phyloP scores from a whole-genome alignment of 2,888 invertebrate genomes.

The Phyllotreta striolata region DNA sequence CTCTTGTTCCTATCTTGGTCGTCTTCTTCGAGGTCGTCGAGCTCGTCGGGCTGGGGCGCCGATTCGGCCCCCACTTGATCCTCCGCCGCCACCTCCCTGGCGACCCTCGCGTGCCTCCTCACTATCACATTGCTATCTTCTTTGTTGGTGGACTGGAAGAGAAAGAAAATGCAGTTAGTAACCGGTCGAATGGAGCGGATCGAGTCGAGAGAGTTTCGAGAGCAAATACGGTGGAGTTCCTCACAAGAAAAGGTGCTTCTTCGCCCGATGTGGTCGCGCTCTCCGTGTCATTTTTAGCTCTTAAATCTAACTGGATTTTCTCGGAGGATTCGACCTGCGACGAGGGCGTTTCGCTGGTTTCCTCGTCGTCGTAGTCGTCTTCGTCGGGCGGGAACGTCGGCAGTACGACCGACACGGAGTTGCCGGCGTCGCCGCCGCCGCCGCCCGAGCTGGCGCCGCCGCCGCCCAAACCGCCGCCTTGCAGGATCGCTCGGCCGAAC shows the following conservation, averaged over 20 bases:
- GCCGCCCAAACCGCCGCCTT: constrained; percentile 66
- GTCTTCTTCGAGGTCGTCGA: constrained; percentile 73
- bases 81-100: constrained; percentile 50
- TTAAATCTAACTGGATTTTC: constrained; percentile 2
- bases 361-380: constrained; percentile 68
- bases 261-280: neutral
- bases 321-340: neutral
- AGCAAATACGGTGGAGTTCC: no score
- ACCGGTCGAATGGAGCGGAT: no score
- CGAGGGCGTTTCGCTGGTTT: constrained; percentile 45
- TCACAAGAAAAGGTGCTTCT: constrained; percentile 26
- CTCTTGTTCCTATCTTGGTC: constrained; percentile 86
- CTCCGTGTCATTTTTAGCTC: neutral
- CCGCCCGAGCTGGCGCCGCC: constrained; percentile 55
- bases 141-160: constrained; percentile 53
- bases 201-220: no score
- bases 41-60: constrained; percentile 73
- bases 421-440: constrained; percentile 64
- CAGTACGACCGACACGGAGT: constrained; percentile 69
- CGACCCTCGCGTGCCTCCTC: constrained; percentile 55
- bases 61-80: constrained; percentile 59
- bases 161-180: constrained; percentile 36
- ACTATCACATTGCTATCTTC: constrained; percentile 50
- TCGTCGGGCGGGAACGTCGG: constrained; percentile 75
- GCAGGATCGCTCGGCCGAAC: constrained; percentile 77